Evolutionary conservation across 92 coral and sea anemone genomes (phyloP), one percentile per base, ranked within the genome.

Genomic region (Scolanthus callimorphus): DNA sequence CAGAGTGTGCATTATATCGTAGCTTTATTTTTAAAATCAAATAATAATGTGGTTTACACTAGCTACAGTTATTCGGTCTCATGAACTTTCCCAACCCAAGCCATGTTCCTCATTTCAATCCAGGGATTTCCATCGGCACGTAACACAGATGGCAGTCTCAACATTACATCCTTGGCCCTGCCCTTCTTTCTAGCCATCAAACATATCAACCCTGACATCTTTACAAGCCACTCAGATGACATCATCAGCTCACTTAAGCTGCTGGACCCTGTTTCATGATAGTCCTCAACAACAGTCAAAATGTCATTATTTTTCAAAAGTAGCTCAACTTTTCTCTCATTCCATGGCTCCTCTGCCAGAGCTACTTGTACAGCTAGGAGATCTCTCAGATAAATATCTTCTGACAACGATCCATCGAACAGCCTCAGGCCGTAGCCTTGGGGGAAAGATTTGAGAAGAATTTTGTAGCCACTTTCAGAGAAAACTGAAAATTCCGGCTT

Each of bases 141-240:
- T 3, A 86, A 55, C n/a, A 62, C 85, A 31, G 58, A 59, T 17
- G 95, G 95, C 61, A 86, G 74, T 45, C 59, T 79, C 11, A 86
- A 70, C 17, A 63, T 38, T 21, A 70, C 59, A 19, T 52, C 49
- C 10, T 20, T 25, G 19, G 31, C 44, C 38, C 52, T 62, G 20
- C 70, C 47, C n/a, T 57, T 48, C 51, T 82, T 80, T 4, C 76
- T 63, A 17, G 76, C 69, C 27, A 55, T 53, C 31, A 85, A 44
- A 60, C 87, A 80, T 56, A 86, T 52, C 3, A 69, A 74, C 0
- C 89, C 95, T 11, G 78, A 81, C 0, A 75, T 77, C 65, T 86
- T 86, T 3, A 86, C 89, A 54, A 86, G 60, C 95, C 95, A 86
- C 50, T 86, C 95, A 0, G 95, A 76, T 4, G 89, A 39, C 29